Conservation (phyloP, 35 echinoderm and acorn worm genomes). For the Ophioderma brevispina region DNA sequence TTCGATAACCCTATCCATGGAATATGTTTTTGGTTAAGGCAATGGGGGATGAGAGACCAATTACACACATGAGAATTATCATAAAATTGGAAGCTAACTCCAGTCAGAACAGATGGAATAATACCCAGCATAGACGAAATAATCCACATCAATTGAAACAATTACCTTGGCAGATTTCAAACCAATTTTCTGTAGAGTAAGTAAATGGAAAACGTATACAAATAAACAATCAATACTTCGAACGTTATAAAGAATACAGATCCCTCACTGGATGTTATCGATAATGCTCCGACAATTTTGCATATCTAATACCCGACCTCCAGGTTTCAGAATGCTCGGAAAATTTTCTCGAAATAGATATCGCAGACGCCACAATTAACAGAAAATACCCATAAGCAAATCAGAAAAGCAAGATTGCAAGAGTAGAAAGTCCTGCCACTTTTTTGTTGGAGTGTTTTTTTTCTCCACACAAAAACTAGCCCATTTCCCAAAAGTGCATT, state of each 20-base stretch:
- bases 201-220: not conserved
- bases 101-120: constrained; percentile 28
- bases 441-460: not conserved
- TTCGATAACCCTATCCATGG: too few species aligned
- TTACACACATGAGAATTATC: constrained; percentile 53
- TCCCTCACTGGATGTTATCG: not conserved
- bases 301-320: not conserved
- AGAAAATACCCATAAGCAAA: constrained; percentile 55
- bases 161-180: not conserved
- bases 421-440: not conserved
- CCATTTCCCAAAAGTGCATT: not conserved
- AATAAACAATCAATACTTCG: not conserved
- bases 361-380: constrained; percentile 14
- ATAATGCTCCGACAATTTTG: not conserved
- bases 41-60: not conserved
- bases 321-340: not conserved
- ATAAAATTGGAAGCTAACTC: constrained; percentile 36
- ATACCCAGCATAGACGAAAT: constrained; percentile 29
- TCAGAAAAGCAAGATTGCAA: constrained; percentile 61
- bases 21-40: not conserved
- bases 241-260: constrained; percentile 6
- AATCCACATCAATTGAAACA: constrained; percentile 13
- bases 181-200: not conserved
- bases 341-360: not conserved
- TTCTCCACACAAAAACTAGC: not conserved